A percentile compares a stretch with the other conserved stretches of the same genome.
Evolutionary conservation across 2,888 invertebrate species (phyloP).

Genomic region (Syrphus vitripennis): DNA sequence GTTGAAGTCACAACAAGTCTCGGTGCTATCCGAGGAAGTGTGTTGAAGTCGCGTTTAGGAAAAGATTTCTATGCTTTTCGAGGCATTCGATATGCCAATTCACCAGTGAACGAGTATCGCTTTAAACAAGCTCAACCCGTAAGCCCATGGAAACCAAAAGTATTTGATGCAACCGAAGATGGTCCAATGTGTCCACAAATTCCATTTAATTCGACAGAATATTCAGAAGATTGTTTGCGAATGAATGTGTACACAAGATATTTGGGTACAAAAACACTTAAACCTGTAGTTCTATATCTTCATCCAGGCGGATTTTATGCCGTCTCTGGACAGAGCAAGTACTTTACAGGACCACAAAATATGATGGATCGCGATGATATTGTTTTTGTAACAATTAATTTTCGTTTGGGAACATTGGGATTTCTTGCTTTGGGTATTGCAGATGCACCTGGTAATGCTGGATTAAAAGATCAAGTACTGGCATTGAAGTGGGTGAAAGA

Average conservation of each 20-base stretch:
- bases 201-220: slow-evolving; percentile 73
- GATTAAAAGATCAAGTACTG: slow-evolving; percentile 86
- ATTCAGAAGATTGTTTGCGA: slow-evolving; percentile 83
- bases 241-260: slow-evolving; percentile 83
- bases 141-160: slow-evolving; percentile 79
- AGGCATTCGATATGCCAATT: slow-evolving; percentile 78
- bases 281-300: slow-evolving; percentile 85
- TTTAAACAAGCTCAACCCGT: slow-evolving; percentile 81
- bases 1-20: slow-evolving; percentile 75
- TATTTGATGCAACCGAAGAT: slow-evolving; percentile 83
- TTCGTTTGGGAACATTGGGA: slow-evolving; percentile 83
- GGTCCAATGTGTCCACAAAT: slow-evolving; percentile 83
- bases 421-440: slow-evolving; percentile 85
- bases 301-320: slow-evolving; percentile 86
- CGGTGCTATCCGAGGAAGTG: slow-evolving; percentile 75
- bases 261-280: slow-evolving; percentile 61
- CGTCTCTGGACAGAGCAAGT: slow-evolving; percentile 83
- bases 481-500: slow-evolving; percentile 85
- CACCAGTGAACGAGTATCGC: slow-evolving; percentile 77
- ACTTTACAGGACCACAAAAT: slow-evolving; percentile 82
- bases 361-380: slow-evolving; percentile 84
- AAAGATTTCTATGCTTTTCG: slow-evolving; percentile 76
- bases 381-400: slow-evolving; percentile 85
- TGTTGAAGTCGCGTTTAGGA: slow-evolving; percentile 74
- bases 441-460: slow-evolving; percentile 86